These are phyloP conservation scores for Sinonovacula constricta DNA, from an alignment of 1,140 invertebrate genomes.

Conservation along the genomic window DNA sequence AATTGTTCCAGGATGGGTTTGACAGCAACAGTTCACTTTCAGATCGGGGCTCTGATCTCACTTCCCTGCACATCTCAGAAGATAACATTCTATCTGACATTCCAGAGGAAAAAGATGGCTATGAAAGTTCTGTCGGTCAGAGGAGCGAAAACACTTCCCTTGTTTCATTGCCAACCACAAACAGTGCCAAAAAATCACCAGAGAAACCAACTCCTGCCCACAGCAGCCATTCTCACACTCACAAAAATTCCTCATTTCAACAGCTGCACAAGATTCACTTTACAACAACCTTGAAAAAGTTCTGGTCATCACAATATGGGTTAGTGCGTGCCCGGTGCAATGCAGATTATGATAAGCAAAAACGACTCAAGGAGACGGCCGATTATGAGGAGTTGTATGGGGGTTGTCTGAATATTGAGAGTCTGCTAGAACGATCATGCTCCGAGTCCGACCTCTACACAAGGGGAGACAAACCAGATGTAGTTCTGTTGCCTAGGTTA, in stretches of 20 bases:
- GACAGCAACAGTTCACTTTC: constrained; percentile 43
- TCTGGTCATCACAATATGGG: constrained; percentile 54
- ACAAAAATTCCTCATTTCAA: background rate
- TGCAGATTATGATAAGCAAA: constrained; percentile 38
- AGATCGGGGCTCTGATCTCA: constrained; percentile 44
- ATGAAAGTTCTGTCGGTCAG: constrained; percentile 44
- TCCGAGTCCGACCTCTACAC: constrained; percentile 63
- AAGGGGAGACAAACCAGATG: constrained; percentile 37
- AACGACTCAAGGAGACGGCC: constrained; percentile 6
- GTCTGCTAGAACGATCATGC: constrained; percentile 62
- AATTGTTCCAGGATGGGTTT: constrained; percentile 15
- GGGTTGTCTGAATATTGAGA: constrained; percentile 55
- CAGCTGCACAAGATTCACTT: constrained; percentile 2
- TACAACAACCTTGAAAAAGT: constrained; percentile 29
- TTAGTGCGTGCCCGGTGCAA: constrained; percentile 32
- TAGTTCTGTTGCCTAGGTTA: constrained; percentile 42
- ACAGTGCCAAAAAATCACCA: background rate
- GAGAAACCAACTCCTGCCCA: background rate
- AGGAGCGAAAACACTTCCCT: constrained; percentile 36
- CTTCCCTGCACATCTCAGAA: constrained; percentile 61
- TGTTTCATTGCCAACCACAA: constrained; percentile 13
- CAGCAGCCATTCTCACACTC: background rate
- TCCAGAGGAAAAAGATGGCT: constrained; percentile 70
- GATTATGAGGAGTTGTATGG: constrained; percentile 58
- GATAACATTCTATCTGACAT: constrained; percentile 71